Evolutionary conservation across 2,113 vertebrate species (phyloP), one percentile per base, ranked within the genome.

Genomic region (Syrmaticus mikado): DNA sequence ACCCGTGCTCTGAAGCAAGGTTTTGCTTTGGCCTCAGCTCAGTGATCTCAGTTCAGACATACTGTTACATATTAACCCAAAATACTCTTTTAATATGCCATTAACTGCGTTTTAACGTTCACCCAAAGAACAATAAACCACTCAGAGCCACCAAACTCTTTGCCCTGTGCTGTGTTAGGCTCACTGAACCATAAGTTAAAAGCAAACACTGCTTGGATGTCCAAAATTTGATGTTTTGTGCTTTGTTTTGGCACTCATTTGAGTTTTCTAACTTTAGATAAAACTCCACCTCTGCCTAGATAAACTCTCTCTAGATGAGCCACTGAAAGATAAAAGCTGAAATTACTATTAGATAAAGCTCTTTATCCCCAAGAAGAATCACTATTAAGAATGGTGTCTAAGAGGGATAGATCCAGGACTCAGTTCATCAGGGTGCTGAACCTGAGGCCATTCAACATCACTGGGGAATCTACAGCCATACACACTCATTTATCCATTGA

Each of bases 91-190:
- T 66, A 67, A 73, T 11, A 8, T 45, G 52, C 5, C 24, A 12
- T 71, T 21, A 73, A 18, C 1, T 28, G 8, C 5, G 24, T 77
- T 85, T 82, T n/a, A 34, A 20, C 6, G 25, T 22, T 60, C 40
- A 62, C 19, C 45, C 84, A 77, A 91, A 73, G n/a, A 57, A 61
- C 4, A 68, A 11, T 16, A 62, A 82, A 68, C 27, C 34, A 5
- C 48, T 25, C 45, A 61, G 53, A 73, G 2, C 3, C 27, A 79
- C 48, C 30, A 85, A 48, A 45, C 6, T 16, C 75, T 94, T 66
- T 3, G 1, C 10, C 16, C 4, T 21, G 6, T 18, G 57, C 22
- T 2, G 0, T 14, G 30, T 16, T 73, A 70, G 6, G 8, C 28
- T 75, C 77, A 41, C 3, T 2, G 21, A 82, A 58, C 10, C 73